Evolutionary conservation across 2,113 vertebrate genomes (phyloP), one percentile per base, ranked within the genome.

Genomic region (Protomyctophum bolini): DNA sequence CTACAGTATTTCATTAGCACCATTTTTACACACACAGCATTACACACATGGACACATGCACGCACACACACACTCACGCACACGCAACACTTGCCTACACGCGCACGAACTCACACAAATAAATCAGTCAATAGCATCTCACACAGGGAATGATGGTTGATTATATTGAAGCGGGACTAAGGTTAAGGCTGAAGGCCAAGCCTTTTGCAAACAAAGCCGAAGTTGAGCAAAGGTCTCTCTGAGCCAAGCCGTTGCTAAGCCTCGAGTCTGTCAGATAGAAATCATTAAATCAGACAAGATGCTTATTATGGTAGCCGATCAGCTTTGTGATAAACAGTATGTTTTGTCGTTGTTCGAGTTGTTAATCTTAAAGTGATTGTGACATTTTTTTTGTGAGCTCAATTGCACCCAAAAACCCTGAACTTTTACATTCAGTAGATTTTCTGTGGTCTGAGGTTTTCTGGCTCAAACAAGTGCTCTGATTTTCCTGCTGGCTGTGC

Each of bases 121-220:
- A 10, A 3, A 52, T 47, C 45, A 83, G 86, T 90, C 88, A 91
- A 87, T 91, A 88, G 87, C 54, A 76, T 71, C 72, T 85, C 61
- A 77, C 76, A 71, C 69, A 60, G 76, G 75, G 58, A 60, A 75
- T 77, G 74, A 76, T 68, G 68, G 89, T 85, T 74, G 87, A 91
- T 87, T 75, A 73, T 74, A 75, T 68, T 68, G 59, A 82, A 68
- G 65, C 8, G 0, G 58, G 68, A 73, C 75, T 51, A 60, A 81
- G 79, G 77, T 85, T 83, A 86, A 67, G 68, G 51, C 51, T 1
- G 10, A 29, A 71, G 75, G 76, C 58, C 66, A 58, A 29, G 68
- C 47, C 70, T 76, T 77, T 77, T 15, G 62, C 59, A 82, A 83
- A 81, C 52, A 63, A 65, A 76, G 66, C 8, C 55, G 45, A 70